These are phyloP conservation scores for Saimiri boliviensis DNA, from an alignment of 2,113 vertebrate species.

Conservation along the genomic window DNA sequence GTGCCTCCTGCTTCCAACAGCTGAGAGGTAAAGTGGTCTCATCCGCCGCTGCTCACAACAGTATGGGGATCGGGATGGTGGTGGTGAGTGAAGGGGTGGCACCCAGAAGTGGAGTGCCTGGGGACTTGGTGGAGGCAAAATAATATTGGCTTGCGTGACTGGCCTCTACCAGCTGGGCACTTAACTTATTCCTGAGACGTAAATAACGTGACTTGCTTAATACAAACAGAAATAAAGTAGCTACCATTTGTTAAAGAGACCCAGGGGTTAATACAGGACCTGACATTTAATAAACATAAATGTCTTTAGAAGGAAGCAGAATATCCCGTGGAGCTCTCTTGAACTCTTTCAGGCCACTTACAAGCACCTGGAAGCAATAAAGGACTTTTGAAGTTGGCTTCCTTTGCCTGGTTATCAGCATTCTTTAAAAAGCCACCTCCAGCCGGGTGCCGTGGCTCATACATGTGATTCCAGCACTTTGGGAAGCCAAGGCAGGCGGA, in stretches of 20 bases:
- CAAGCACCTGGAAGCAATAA: rapidly evolving
- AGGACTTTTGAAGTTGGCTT: neutral
- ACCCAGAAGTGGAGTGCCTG: neutral
- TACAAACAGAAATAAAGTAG: neutral
- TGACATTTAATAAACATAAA: rapidly evolving
- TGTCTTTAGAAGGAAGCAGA: neutral
- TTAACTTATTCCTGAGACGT: neutral
- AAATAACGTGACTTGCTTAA: neutral
- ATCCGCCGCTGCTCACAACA: rapidly evolving
- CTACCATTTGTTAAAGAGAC: neutral
- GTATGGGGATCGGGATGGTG: rapidly evolving
- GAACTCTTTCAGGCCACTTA: neutral
- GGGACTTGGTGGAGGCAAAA: rapidly evolving
- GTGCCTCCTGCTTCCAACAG: slow-evolving; percentile 94
- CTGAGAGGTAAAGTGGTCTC: slow-evolving; percentile 88
- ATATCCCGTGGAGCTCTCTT: rapidly evolving
- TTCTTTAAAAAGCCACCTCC: neutral
- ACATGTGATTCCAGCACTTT: too few relatives aligned
- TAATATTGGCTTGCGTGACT: rapidly evolving
- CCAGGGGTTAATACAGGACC: neutral
- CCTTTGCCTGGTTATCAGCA: neutral
- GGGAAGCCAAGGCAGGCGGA: too few relatives aligned
- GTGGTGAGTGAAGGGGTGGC: too few relatives aligned
- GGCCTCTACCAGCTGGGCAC: neutral
- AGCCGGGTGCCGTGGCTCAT: rapidly evolving